A percentile compares a stretch with the other conserved stretches of the same genome.
Conservation (phyloP, 2,113 vertebrate genomes). For the Tachuris rubrigastra region DNA sequence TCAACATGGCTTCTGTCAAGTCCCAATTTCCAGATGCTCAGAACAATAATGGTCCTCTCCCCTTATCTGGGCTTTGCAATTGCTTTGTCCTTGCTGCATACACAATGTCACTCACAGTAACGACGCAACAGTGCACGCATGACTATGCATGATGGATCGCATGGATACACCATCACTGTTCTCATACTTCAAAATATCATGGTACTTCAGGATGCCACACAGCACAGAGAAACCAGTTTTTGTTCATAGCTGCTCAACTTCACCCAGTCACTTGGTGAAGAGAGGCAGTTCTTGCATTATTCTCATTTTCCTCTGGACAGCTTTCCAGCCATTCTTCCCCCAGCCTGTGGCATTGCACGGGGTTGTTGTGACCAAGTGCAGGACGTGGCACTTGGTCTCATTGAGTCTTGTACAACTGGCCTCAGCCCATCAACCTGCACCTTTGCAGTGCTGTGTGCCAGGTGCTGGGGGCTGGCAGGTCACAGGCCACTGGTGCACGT, state of each 20-base stretch:
- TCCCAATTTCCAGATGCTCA: neutral
- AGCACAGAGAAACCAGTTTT: neutral
- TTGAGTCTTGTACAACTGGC: neutral
- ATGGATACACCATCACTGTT: neutral
- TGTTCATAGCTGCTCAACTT: neutral
- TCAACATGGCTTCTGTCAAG: neutral
- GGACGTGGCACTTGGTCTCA: neutral
- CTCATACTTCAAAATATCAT: neutral
- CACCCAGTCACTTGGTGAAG: neutral
- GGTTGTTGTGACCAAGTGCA: neutral
- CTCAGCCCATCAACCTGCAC: neutral
- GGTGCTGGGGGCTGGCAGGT: neutral
- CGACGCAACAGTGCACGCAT: accelerated
- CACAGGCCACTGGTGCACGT: accelerated
- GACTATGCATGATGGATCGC: neutral
- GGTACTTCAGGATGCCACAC: neutral
- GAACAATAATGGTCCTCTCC: neutral
- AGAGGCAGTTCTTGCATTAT: neutral
- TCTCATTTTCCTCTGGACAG: neutral
- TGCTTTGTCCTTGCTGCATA: neutral
- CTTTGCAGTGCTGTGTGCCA: neutral
- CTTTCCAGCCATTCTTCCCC: neutral
- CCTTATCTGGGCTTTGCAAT: neutral
- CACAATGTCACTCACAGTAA: neutral
- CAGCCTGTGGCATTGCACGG: neutral